Conservation (phyloP, 2,797 vertebrate genomes). For the Rhinogobio ventralis region DNA sequence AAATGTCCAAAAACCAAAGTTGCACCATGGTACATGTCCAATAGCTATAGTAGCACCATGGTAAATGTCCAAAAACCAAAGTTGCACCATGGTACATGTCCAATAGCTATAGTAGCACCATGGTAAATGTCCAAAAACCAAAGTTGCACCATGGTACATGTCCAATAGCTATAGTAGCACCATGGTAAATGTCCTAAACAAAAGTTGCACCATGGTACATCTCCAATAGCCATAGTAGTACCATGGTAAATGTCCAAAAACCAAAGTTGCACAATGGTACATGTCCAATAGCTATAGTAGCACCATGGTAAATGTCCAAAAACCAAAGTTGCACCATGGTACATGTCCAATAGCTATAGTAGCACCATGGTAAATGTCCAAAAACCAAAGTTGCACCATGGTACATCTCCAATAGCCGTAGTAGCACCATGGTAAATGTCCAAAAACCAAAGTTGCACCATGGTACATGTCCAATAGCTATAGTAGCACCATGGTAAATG, state of each 20-base stretch:
- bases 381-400: too few species aligned
- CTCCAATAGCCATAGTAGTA: rapidly evolving
- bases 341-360: too few species aligned
- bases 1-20: neutral
- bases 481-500: rapidly evolving
- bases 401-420: too few species aligned
- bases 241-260: neutral
- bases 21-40: neutral
- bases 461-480: neutral
- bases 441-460: neutral
- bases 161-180: neutral
- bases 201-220: too few species aligned
- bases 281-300: neutral
- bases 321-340: neutral
- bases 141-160: rapidly evolving
- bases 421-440: neutral
- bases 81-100: neutral
- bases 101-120: neutral
- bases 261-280: neutral
- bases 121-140: neutral
- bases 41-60: neutral
- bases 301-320: neutral
- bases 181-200: neutral
- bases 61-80: neutral
- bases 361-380: neutral